phyloP scores from a whole-genome alignment of 2,888 invertebrate species.

The Trissolcus brochymenae region DNA sequence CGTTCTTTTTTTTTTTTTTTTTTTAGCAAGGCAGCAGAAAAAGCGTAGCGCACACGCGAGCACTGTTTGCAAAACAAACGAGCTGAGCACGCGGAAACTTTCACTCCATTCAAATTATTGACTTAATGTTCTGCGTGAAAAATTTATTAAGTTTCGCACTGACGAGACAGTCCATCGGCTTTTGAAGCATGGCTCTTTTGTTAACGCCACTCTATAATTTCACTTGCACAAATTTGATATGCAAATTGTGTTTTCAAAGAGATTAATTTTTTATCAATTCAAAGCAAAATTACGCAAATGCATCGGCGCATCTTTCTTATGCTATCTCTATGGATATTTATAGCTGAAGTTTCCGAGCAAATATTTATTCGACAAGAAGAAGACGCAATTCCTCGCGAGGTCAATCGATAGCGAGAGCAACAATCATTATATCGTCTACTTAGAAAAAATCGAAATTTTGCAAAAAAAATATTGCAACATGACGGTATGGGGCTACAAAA shows the following conservation, averaged over 20 bases:
- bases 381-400: no score
- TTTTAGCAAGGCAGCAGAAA: constrained; percentile 23
- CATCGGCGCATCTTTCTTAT: no score
- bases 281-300: no score
- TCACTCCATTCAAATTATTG: constrained; percentile 45
- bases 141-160: constrained; percentile 34
- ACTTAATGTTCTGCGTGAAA: constrained; percentile 35
- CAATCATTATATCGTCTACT: no score
- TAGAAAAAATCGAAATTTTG: no score
- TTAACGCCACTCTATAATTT: background rate
- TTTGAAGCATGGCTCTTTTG: constrained; percentile 6
- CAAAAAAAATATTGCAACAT: no score
- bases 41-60: constrained; percentile 39
- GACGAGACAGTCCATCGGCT: constrained; percentile 7
- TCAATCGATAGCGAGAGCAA: no score
- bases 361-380: no score
- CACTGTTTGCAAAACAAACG: constrained; percentile 46
- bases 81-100: constrained; percentile 35
- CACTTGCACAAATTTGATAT: background rate
- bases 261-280: no score
- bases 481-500: no score
- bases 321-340: no score
- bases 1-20: constrained; percentile 9
- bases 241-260: background rate
- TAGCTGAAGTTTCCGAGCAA: no score